Conservation (phyloP, 2,113 vertebrate genomes). For the Sterrhoptilus dennistouni region DNA sequence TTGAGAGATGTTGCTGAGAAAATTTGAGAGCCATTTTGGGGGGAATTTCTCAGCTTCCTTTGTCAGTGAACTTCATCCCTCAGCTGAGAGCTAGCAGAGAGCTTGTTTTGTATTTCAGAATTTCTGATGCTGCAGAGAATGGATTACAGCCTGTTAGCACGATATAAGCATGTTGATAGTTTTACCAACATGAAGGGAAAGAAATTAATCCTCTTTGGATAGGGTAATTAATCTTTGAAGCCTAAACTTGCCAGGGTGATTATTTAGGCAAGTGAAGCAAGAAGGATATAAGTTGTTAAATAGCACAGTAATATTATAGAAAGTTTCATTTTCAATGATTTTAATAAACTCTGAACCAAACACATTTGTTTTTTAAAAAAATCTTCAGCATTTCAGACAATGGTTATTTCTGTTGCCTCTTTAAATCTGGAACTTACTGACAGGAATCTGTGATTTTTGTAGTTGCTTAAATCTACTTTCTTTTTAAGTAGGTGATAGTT, state of each 20-base stretch:
- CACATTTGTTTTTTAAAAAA: neutral
- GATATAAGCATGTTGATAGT: neutral
- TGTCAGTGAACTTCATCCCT: neutral
- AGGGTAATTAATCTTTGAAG: neutral
- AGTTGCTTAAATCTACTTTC: neutral
- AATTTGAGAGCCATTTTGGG: neutral
- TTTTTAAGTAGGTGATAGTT: neutral
- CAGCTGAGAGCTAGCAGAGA: neutral
- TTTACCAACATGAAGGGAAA: neutral
- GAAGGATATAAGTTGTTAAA: neutral
- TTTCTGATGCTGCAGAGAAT: neutral
- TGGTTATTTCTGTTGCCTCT: neutral
- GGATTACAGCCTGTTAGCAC: neutral
- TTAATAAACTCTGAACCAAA: neutral
- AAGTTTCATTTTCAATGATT: neutral
- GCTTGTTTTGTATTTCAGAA: neutral
- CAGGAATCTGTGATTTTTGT: neutral
- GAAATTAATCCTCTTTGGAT: neutral
- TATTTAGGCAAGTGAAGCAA: neutral
- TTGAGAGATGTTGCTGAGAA: neutral
- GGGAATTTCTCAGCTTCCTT: neutral
- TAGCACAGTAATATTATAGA: neutral
- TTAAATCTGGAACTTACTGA: neutral
- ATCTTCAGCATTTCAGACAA: neutral
- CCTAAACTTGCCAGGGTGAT: neutral